Conservation (phyloP, 2,113 vertebrate genomes). For the Danionella cerebrum region DNA sequence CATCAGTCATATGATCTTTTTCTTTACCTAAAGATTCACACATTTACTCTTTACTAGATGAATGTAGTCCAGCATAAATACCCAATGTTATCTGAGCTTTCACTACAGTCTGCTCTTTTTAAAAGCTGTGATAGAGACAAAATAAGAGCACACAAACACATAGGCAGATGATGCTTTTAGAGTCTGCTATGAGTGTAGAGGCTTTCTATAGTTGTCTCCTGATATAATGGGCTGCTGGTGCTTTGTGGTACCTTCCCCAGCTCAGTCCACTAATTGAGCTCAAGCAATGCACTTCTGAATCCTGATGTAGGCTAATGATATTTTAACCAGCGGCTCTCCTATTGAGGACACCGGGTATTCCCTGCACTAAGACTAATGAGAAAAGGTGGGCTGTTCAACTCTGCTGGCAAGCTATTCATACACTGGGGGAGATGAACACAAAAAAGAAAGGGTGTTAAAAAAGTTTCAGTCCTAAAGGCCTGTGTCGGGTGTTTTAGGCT, state of each 20-base stretch:
- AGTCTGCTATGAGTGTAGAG: neutral
- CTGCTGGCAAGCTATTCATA: conserved; percentile 46
- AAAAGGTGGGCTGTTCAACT: conserved; percentile 50
- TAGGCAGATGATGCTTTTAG: conserved; percentile 6
- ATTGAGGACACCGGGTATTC: conserved; percentile 43
- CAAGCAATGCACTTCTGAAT: conserved; percentile 39
- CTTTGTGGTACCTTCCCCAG: conserved; percentile 30
- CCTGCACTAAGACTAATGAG: conserved; percentile 49
- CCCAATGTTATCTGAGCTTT: neutral
- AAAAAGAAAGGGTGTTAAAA: conserved; percentile 35
- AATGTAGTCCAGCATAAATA: too few relatives aligned
- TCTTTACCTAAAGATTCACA: too few relatives aligned
- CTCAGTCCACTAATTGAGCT: conserved; percentile 38
- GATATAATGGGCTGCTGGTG: conserved; percentile 20
- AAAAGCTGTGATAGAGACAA: neutral
- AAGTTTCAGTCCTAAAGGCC: conserved; percentile 42
- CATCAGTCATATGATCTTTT: too few relatives aligned
- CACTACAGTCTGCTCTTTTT: neutral
- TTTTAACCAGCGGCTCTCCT: conserved; percentile 44
- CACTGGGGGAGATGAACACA: conserved; percentile 38
- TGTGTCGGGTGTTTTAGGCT: conserved; percentile 44
- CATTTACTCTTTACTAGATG: too few relatives aligned
- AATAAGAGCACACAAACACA: neutral
- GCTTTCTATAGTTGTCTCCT: conserved; percentile 24
- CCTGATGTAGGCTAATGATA: conserved; percentile 47